Evolutionary conservation across 2,113 vertebrate species (phyloP).

Genomic region (Cacatua alba): DNA sequence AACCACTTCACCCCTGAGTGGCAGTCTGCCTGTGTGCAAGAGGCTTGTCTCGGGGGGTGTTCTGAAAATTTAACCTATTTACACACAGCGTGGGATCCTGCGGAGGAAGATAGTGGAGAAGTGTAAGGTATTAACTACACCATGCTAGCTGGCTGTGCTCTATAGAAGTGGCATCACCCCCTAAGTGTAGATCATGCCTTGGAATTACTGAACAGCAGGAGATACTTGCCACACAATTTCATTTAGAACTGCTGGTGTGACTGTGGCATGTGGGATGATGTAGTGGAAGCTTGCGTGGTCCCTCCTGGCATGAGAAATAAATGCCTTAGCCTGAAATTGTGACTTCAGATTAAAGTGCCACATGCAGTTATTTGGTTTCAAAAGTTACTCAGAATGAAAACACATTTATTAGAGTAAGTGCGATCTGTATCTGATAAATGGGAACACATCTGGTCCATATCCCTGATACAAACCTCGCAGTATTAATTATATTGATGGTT

Average conservation of each 20-base stretch:
- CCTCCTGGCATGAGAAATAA: conserved; percentile 13
- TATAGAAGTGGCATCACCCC: background rate
- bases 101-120: background rate
- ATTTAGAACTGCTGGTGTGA: background rate
- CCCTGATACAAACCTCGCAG: conserved; percentile 59
- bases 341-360: conserved; percentile 61
- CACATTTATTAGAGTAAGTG: conserved; percentile 75
- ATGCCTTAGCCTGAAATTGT: conserved; percentile 26
- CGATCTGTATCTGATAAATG: conserved; percentile 74
- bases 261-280: background rate
- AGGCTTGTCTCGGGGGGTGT: background rate
- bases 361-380: conserved; percentile 67
- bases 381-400: conserved; percentile 65
- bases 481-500: conserved; percentile 79
- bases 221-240: conserved; percentile 3
- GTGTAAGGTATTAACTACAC: background rate
- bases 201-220: background rate
- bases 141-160: background rate
- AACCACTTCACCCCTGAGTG: background rate
- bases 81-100: background rate
- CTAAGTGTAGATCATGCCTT: background rate
- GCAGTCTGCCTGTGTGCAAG: background rate
- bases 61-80: background rate
- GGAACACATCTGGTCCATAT: conserved; percentile 75
- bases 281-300: background rate